These are phyloP conservation scores for Malurus alboscapulatus DNA, from an alignment of 2,113 vertebrate genomes.

Conservation along the genomic window DNA sequence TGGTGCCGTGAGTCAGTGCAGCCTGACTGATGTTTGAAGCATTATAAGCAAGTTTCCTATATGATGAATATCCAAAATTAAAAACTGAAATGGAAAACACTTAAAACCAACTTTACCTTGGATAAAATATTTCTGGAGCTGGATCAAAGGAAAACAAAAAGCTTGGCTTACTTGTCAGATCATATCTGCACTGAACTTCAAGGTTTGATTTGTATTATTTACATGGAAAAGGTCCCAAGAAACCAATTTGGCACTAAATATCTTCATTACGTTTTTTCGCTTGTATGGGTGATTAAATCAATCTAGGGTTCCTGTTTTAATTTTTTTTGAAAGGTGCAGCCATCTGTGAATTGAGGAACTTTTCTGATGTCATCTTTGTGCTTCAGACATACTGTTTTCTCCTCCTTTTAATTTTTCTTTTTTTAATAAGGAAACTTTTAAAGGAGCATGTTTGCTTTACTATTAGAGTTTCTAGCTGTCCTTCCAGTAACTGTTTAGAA, in stretches of 20 bases:
- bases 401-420: not conserved
- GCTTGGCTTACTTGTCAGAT: slow-evolving; percentile 65
- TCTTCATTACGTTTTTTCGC: slow-evolving; percentile 65
- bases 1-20: not conserved
- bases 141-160: slow-evolving; percentile 66
- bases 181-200: slow-evolving; percentile 61
- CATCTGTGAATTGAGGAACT: slow-evolving; percentile 50
- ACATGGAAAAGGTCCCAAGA: slow-evolving; percentile 69
- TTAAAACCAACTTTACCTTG: slow-evolving; percentile 62
- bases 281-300: slow-evolving; percentile 65
- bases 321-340: slow-evolving; percentile 50
- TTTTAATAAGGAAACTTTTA: not conserved
- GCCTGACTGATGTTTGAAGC: not conserved
- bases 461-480: not conserved
- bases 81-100: slow-evolving; percentile 59
- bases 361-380: slow-evolving; percentile 52
- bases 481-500: not conserved
- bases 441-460: not conserved
- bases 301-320: slow-evolving; percentile 44
- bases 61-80: slow-evolving; percentile 36
- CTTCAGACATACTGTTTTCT: not conserved
- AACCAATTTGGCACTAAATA: slow-evolving; percentile 63
- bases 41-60: slow-evolving; percentile 30
- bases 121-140: slow-evolving; percentile 69
- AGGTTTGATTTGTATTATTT: slow-evolving; percentile 70